A percentile compares a stretch with the other conserved stretches of the same genome.
phyloP scores from a whole-genome alignment of 2,888 invertebrate species.

The Isotomurus palustris region DNA sequence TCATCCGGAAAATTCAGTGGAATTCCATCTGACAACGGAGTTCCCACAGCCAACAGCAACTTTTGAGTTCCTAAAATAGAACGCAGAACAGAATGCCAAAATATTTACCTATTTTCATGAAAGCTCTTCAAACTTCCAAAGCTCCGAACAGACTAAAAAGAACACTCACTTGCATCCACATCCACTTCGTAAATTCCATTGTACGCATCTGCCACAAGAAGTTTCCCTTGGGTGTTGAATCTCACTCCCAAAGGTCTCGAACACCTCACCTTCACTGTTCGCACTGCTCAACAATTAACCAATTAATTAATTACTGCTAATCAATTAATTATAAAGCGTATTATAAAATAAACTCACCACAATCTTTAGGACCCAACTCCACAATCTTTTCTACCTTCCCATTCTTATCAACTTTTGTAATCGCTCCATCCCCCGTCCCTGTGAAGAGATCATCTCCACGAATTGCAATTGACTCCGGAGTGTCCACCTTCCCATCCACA shows the following conservation, averaged over 20 bases:
- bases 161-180: constrained; percentile 61
- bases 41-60: constrained; percentile 51
- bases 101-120: too few relatives aligned
- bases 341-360: constrained; percentile 54
- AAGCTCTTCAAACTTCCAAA: too few relatives aligned
- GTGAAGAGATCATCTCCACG: constrained; percentile 74
- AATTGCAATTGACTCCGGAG: constrained; percentile 75
- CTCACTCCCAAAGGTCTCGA: constrained; percentile 84
- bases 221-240: constrained; percentile 66
- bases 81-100: too few relatives aligned
- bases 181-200: constrained; percentile 82
- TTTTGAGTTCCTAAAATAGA: not conserved
- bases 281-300: constrained; percentile 58
- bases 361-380: constrained; percentile 71
- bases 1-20: constrained; percentile 63
- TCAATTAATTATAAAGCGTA: not conserved
- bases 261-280: constrained; percentile 71
- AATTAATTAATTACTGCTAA: not conserved
- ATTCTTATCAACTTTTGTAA: constrained; percentile 66
- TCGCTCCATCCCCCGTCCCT: constrained; percentile 69
- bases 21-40: constrained; percentile 61
- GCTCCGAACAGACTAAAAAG: too few relatives aligned
- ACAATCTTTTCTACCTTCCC: constrained; percentile 67
- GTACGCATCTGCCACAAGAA: constrained; percentile 78
- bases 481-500: constrained; percentile 62